Conservation (phyloP, 2,888 invertebrate species). For the Hirtodrosophila cameraria region DNA sequence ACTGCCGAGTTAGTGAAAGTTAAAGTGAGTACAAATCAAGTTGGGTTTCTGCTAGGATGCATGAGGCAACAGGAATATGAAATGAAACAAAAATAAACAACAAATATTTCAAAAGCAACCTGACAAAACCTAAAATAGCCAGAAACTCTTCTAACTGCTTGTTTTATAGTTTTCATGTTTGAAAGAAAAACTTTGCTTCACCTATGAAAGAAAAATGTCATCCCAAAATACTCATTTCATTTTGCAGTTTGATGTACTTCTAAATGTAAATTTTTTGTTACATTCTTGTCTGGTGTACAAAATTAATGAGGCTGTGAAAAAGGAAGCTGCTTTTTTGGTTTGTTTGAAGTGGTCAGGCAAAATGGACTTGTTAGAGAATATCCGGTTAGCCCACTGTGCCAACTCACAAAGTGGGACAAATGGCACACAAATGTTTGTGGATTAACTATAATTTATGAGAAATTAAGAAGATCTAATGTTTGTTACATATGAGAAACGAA, state of each 20-base stretch:
- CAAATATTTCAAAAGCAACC: slow-evolving; percentile 31
- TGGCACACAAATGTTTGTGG: slow-evolving; percentile 7
- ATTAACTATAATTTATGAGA: slow-evolving; percentile 20
- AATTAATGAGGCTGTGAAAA: slow-evolving; percentile 46
- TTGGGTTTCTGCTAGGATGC: neutral
- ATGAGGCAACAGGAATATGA: slow-evolving; percentile 3
- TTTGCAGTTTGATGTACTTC: slow-evolving; percentile 24
- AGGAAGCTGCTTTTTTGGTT: slow-evolving; percentile 25
- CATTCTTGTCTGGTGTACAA: slow-evolving; percentile 17
- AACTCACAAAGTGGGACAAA: slow-evolving; percentile 8
- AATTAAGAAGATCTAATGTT: neutral
- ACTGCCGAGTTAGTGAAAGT: neutral
- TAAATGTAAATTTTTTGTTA: slow-evolving; percentile 38
- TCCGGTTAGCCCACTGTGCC: slow-evolving; percentile 21
- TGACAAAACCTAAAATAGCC: slow-evolving; percentile 43
- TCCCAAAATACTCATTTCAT: slow-evolving; percentile 17
- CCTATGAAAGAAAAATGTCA: no score
- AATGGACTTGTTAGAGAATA: slow-evolving; percentile 36
- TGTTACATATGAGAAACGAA: neutral
- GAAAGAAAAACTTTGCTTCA: no score
- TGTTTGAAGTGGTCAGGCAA: slow-evolving; percentile 38
- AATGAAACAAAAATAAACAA: slow-evolving; percentile 29
- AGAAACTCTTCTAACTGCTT: slow-evolving; percentile 52
- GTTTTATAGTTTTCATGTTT: no score
- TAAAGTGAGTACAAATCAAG: slow-evolving; percentile 10